These are phyloP conservation scores for Phthorimaea operculella DNA, from an alignment of 1,140 invertebrate genomes.

Conservation along the genomic window DNA sequence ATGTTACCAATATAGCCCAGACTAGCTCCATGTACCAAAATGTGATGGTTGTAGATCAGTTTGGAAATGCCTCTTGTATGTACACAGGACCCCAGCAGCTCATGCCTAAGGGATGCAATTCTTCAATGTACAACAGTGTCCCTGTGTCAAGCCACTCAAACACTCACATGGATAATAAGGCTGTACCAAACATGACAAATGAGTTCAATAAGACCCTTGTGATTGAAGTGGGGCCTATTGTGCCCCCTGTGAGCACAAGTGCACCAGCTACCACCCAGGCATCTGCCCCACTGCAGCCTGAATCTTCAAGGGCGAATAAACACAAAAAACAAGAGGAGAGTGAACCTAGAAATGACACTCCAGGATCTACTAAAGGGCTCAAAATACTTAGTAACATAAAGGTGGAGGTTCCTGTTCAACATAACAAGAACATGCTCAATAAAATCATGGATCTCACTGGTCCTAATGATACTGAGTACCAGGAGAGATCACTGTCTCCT, in stretches of 20 bases:
- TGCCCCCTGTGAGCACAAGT: slow-evolving; percentile 13
- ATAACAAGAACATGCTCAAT: slow-evolving; percentile 57
- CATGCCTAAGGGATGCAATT: slow-evolving; percentile 32
- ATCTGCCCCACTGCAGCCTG: background rate
- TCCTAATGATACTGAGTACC: slow-evolving; percentile 42
- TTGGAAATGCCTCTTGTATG: slow-evolving; percentile 55
- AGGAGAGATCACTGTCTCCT: slow-evolving; percentile 30
- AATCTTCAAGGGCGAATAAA: background rate
- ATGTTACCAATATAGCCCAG: slow-evolving; percentile 46
- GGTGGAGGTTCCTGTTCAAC: slow-evolving; percentile 61
- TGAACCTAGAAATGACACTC: slow-evolving; percentile 15
- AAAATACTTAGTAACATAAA: slow-evolving; percentile 67
- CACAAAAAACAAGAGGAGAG: slow-evolving; percentile 7
- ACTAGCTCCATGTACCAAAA: slow-evolving; percentile 57
- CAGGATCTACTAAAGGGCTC: slow-evolving; percentile 47
- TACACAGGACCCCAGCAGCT: slow-evolving; percentile 45
- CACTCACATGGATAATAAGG: slow-evolving; percentile 20
- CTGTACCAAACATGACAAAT: slow-evolving; percentile 24
- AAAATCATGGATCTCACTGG: slow-evolving; percentile 62
- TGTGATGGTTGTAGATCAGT: slow-evolving; percentile 62
- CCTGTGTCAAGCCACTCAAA: slow-evolving; percentile 21
- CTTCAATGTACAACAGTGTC: slow-evolving; percentile 31
- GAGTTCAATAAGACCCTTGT: slow-evolving; percentile 53
- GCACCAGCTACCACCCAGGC: background rate
- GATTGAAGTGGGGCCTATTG: slow-evolving; percentile 53